Conservation (phyloP, 2,888 invertebrate species). For the Hypomecis punctinalis region DNA sequence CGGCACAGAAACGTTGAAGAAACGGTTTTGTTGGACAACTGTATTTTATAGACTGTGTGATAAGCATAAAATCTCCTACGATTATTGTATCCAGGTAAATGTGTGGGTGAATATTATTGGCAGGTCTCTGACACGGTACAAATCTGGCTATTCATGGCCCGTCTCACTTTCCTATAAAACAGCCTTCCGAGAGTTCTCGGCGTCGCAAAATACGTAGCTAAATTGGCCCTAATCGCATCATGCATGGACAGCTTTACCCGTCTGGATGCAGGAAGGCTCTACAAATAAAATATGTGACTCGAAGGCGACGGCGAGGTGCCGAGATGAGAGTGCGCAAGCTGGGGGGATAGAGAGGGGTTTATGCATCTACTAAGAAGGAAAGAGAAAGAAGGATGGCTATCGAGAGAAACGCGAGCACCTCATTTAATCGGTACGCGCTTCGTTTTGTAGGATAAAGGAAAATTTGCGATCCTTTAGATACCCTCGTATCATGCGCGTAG, state of each 20-base stretch:
- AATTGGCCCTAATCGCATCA: slow-evolving; percentile 55
- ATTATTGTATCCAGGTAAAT: slow-evolving; percentile 70
- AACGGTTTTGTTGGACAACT: too few species aligned
- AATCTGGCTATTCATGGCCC: slow-evolving; percentile 60
- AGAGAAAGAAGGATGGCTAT: slow-evolving; percentile 69
- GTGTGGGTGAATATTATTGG: slow-evolving; percentile 83
- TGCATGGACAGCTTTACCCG: slow-evolving; percentile 73
- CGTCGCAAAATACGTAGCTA: slow-evolving; percentile 43
- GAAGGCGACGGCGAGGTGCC: slow-evolving; percentile 83
- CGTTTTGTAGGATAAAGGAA: slow-evolving; percentile 79
- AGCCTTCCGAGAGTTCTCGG: not conserved
- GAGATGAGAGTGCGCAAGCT: slow-evolving; percentile 79
- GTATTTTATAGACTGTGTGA: too few species aligned
- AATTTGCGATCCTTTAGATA: slow-evolving; percentile 73
- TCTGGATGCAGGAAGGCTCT: slow-evolving; percentile 82
- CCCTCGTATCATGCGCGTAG: slow-evolving; percentile 50
- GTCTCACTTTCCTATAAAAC: slow-evolving; percentile 45
- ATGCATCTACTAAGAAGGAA: slow-evolving; percentile 50
- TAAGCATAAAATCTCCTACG: slow-evolving; percentile 72
- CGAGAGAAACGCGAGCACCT: slow-evolving; percentile 84
- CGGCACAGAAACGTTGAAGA: too few species aligned
- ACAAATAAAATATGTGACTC: slow-evolving; percentile 85
- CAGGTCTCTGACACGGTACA: slow-evolving; percentile 72
- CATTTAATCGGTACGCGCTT: slow-evolving; percentile 84
- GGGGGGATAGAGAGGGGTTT: slow-evolving; percentile 59